Evolutionary conservation across 1,140 invertebrate species (phyloP), one percentile per base, ranked within the genome.

Genomic region (Gerris buenoi): DNA sequence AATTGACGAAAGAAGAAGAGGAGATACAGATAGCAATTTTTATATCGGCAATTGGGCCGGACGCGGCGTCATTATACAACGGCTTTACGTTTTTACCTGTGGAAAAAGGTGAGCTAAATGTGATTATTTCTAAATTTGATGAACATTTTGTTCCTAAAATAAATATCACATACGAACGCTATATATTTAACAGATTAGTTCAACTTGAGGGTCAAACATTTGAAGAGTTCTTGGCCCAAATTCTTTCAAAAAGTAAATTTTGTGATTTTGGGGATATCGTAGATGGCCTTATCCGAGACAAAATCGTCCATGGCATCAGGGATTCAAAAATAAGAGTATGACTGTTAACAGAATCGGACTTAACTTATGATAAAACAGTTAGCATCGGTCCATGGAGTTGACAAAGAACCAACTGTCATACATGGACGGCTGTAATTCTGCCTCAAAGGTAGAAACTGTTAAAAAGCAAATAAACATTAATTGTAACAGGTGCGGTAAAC

Each of bases 141-240:
- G 63, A 64, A 10, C 27, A 64, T n/a, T 64, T 64, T n/a, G 27
- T 27, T 5, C 63, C 63, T 27, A 64, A 64, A 27, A 27, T 27
- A 64, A 64, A 64, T n/a, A 64, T 27, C 15, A 64, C 63, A 5
- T 64, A 64, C n/a, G 63, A 64, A 27, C 23, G 63, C 15, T 27
- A 25, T 25, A 64, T 64, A 64, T 64, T 64, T 27, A 64, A 64
- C 27, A 23, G 25, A 13, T 26, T 64, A 14, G 15, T 25, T 10
- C 63, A 64, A n/a, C 13, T 25, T 25, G 18, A 46, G 33, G 33
- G 33, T 5, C 33, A 46, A 46, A 46, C 33, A 46, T 46, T 46
- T 46, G 33, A 46, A 46, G 33, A 46, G 18, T 46, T 46, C 18
- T 18, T 10, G 5, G 33, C 33, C 18, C 33, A 46, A 46, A 18